Conservation (phyloP, 2,888 invertebrate genomes). For the Cyrtodaria siliqua region DNA sequence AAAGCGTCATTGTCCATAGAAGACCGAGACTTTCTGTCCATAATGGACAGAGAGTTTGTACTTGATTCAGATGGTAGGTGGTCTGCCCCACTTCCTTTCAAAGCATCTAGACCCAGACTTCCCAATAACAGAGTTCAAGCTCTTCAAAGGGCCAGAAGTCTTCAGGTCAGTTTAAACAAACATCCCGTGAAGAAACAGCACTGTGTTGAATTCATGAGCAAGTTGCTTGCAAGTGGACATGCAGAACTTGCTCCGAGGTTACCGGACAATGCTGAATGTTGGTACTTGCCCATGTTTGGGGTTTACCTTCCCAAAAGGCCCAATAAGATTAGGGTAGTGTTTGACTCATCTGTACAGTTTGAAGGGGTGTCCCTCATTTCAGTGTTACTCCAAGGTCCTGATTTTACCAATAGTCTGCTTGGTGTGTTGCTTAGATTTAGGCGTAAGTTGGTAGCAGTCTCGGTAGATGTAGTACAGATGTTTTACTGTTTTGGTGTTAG, state of each 20-base stretch:
- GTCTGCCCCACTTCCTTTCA: conserved; percentile 36
- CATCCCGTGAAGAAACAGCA: conserved; percentile 35
- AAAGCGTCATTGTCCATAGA: conserved; percentile 11
- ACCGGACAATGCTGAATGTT: conserved; percentile 39
- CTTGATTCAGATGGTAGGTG: conserved; percentile 23
- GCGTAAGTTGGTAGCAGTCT: conserved; percentile 26
- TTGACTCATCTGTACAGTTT: conserved; percentile 47
- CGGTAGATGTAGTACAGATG: conserved; percentile 60
- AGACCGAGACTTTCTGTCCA: conserved; percentile 25
- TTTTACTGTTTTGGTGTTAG: conserved; percentile 53
- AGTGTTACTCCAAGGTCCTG: conserved; percentile 40
- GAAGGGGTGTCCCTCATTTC: conserved; percentile 40
- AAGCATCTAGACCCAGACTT: conserved; percentile 11
- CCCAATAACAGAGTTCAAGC: conserved; percentile 42
- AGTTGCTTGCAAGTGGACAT: conserved; percentile 32
- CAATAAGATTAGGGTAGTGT: conserved; percentile 39
- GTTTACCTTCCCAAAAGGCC: conserved; percentile 50
- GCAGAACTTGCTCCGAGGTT: conserved; percentile 53
- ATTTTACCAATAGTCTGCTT: conserved; percentile 42
- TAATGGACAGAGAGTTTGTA: conserved; percentile 37
- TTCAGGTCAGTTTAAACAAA: conserved; percentile 32
- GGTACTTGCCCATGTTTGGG: conserved; percentile 64
- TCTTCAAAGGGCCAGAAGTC: conserved; percentile 14
- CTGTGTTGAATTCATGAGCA: conserved; percentile 44
- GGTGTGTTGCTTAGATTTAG: conserved; percentile 30